Conservation (phyloP, 2,888 invertebrate genomes). For the Neoaliturus tenellus region DNA sequence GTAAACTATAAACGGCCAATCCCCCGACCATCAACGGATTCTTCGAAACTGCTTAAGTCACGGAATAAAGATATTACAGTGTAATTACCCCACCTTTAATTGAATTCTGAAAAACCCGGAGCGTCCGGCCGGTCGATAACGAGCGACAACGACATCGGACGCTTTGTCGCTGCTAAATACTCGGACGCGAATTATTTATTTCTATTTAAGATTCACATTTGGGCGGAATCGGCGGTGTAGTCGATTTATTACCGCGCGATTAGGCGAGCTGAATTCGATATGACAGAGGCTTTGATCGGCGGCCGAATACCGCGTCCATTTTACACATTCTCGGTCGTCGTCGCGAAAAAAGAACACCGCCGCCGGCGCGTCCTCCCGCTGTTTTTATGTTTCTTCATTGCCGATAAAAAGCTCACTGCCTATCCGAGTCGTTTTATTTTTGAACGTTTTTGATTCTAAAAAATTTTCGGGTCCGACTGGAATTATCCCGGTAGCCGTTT, state of each 20-base stretch:
- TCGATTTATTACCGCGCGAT: slow-evolving; percentile 53
- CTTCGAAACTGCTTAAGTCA: slow-evolving; percentile 15
- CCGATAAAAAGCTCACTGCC: slow-evolving; percentile 54
- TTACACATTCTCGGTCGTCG: slow-evolving; percentile 60
- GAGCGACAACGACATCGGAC: background rate
- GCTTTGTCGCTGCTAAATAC: slow-evolving; percentile 39
- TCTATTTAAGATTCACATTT: slow-evolving; percentile 59
- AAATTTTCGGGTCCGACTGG: slow-evolving; percentile 41
- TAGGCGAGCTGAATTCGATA: slow-evolving; percentile 60
- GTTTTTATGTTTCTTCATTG: slow-evolving; percentile 55
- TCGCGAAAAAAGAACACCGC: slow-evolving; percentile 50
- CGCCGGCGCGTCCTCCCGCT: slow-evolving; percentile 35
- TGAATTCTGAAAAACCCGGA: slow-evolving; percentile 18
- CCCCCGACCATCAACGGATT: background rate
- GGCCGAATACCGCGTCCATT: slow-evolving; percentile 59
- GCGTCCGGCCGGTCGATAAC: background rate
- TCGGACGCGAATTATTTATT: slow-evolving; percentile 57
- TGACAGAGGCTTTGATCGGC: slow-evolving; percentile 59
- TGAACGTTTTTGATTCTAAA: slow-evolving; percentile 54
- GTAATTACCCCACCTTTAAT: slow-evolving; percentile 28
- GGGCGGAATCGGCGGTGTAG: slow-evolving; percentile 45
- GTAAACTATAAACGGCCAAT: too few relatives aligned
- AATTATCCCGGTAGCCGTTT: slow-evolving; percentile 50
- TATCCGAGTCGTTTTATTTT: slow-evolving; percentile 50
- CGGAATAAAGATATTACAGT: slow-evolving; percentile 48